Conservation (phyloP, 2,113 vertebrate genomes). For the Chloropsis cyanopogon region DNA sequence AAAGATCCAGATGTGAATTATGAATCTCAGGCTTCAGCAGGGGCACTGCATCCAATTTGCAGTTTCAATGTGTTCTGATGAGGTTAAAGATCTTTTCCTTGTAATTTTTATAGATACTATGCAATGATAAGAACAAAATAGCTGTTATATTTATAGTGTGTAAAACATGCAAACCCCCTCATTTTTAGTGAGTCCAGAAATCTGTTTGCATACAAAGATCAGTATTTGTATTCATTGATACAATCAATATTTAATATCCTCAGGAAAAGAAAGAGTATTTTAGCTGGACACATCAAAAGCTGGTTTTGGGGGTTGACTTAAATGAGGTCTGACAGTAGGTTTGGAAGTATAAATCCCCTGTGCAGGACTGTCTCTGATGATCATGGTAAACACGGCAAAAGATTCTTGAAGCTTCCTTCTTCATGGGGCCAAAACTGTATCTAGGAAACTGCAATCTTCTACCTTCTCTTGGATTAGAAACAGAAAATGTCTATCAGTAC, state of each 20-base stretch:
- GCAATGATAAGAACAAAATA: background rate
- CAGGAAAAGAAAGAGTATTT: background rate
- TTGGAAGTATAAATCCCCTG: background rate
- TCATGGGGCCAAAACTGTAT: background rate
- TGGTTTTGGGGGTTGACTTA: background rate
- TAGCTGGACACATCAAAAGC: background rate
- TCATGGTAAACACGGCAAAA: background rate
- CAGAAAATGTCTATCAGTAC: background rate
- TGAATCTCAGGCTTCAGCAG: background rate
- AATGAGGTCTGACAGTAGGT: background rate
- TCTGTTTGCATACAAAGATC: background rate
- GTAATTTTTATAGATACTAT: background rate
- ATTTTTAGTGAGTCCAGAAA: background rate
- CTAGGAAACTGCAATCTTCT: background rate
- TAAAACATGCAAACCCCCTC: background rate
- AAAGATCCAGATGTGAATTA: background rate
- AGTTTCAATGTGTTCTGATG: background rate
- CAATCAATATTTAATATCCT: background rate
- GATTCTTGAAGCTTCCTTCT: background rate
- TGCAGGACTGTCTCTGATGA: background rate
- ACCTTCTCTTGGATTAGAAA: background rate
- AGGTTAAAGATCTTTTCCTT: background rate
- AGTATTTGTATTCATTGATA: background rate
- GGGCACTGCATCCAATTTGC: background rate
- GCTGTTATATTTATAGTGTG: background rate